These are phyloP conservation scores for Heliconius erato DNA, from an alignment of 2,888 invertebrate genomes.

Conservation along the genomic window DNA sequence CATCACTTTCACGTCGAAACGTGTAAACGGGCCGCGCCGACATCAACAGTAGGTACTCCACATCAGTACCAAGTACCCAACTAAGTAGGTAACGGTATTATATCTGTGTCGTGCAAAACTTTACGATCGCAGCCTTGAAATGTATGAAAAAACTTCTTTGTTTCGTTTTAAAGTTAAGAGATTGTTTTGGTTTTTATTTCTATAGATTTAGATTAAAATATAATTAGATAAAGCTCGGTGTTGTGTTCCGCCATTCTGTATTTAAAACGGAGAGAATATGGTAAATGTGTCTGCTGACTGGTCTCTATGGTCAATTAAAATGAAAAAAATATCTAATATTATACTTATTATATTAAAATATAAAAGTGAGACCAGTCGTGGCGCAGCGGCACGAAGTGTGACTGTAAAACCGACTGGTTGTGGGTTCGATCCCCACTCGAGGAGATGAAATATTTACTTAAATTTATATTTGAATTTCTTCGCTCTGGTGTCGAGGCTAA, in stretches of 20 bases:
- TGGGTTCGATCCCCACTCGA: too few relatives aligned
- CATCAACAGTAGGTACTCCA: conserved; percentile 23
- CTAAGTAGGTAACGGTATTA: conserved; percentile 24
- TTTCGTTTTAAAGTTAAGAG: not conserved
- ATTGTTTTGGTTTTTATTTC: not conserved
- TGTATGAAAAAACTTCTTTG: conserved; percentile 25
- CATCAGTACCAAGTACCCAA: not conserved
- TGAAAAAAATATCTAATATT: too few relatives aligned
- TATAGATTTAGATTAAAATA: not conserved
- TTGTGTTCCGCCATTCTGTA: not conserved
- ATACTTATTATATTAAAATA: too few relatives aligned
- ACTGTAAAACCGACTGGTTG: too few relatives aligned
- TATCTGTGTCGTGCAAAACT: conserved; percentile 22
- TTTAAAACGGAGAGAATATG: not conserved
- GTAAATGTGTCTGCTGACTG: too few relatives aligned
- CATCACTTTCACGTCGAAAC: conserved; percentile 37
- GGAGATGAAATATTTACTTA: too few relatives aligned
- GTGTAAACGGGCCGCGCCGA: conserved; percentile 26
- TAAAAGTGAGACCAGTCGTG: too few relatives aligned
- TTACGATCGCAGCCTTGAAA: conserved; percentile 21
- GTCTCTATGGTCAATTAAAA: too few relatives aligned
- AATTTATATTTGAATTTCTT: too few relatives aligned
- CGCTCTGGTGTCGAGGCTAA: too few relatives aligned
- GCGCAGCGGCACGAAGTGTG: too few relatives aligned
- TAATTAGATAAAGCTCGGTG: not conserved